These are phyloP conservation scores for Uropsilus gracilis DNA, from an alignment of 2,113 vertebrate species.

Conservation along the genomic window DNA sequence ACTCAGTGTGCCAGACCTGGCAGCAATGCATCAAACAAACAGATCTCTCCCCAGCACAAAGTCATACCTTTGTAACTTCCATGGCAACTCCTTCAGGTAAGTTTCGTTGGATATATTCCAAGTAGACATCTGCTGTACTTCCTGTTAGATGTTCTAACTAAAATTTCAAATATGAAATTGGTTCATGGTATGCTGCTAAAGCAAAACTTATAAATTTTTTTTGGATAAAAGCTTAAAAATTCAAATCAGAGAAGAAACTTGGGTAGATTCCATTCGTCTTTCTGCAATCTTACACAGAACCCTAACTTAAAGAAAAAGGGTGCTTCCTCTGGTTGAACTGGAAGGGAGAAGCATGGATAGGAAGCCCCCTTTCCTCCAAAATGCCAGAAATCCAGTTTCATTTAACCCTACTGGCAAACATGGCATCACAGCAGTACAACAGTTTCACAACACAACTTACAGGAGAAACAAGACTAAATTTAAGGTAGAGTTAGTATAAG, in stretches of 20 bases:
- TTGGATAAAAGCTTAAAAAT: background rate
- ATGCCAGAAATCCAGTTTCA: background rate
- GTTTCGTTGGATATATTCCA: slow-evolving; percentile 98
- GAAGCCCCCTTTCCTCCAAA: background rate
- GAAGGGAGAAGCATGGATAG: too few relatives aligned
- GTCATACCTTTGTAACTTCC: slow-evolving; percentile 94
- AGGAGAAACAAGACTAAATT: background rate
- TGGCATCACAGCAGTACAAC: background rate
- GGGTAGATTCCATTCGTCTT: background rate
- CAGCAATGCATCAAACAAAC: fast-evolving
- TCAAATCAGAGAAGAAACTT: too few relatives aligned
- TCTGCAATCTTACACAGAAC: background rate
- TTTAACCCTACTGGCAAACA: background rate
- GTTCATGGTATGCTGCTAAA: background rate
- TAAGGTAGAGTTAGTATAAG: background rate
- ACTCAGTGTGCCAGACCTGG: background rate
- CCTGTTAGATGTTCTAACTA: slow-evolving; percentile 93
- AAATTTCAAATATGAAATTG: slow-evolving; percentile 60
- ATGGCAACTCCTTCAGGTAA: slow-evolving; percentile 97
- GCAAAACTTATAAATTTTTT: background rate
- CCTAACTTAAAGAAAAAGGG: background rate
- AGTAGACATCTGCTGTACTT: slow-evolving; percentile 92
- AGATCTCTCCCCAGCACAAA: background rate
- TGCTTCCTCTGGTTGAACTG: background rate
- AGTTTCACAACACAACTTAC: background rate